Evolutionary conservation across 2,797 vertebrate species (phyloP).

Genomic region (Tauraco hartlaubi): DNA sequence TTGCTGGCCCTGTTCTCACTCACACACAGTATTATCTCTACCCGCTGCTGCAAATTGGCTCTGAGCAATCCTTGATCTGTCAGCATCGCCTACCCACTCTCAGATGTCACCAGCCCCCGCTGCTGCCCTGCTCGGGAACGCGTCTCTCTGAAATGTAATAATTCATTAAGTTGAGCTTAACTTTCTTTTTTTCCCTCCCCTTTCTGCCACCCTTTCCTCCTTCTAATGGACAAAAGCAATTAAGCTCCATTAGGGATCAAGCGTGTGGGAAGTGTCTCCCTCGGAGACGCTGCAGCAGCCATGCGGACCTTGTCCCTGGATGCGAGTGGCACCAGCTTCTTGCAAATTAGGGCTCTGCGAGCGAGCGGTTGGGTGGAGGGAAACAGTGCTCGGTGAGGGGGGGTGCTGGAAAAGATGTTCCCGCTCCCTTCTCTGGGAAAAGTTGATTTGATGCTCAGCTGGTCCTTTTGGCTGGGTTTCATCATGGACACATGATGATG

Average conservation of each 20-base stretch:
- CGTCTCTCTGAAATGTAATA: constrained; percentile 68
- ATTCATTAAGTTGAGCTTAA: constrained; percentile 62
- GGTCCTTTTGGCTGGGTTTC: background rate
- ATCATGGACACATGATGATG: background rate
- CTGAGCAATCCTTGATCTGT: constrained; percentile 75
- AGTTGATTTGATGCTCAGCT: background rate
- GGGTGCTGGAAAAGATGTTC: background rate
- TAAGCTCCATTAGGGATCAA: constrained; percentile 57
- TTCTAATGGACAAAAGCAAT: constrained; percentile 71
- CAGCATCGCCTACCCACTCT: constrained; percentile 72
- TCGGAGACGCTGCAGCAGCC: rapidly evolving
- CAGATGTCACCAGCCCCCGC: constrained; percentile 71
- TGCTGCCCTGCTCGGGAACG: constrained; percentile 53
- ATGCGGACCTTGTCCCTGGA: background rate
- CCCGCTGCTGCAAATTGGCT: constrained; percentile 72
- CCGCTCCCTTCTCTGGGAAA: background rate
- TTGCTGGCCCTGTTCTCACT: constrained; percentile 47
- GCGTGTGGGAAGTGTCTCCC: constrained; percentile 14
- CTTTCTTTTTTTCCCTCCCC: background rate
- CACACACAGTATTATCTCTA: constrained; percentile 60
- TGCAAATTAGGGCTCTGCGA: background rate
- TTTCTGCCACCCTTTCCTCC: background rate
- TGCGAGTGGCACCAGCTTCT: background rate
- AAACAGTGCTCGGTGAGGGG: background rate
- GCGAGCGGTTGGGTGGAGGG: background rate